These are phyloP conservation scores for Epinephelus fuscoguttatus DNA, from an alignment of 2,113 vertebrate genomes.

Conservation along the genomic window DNA sequence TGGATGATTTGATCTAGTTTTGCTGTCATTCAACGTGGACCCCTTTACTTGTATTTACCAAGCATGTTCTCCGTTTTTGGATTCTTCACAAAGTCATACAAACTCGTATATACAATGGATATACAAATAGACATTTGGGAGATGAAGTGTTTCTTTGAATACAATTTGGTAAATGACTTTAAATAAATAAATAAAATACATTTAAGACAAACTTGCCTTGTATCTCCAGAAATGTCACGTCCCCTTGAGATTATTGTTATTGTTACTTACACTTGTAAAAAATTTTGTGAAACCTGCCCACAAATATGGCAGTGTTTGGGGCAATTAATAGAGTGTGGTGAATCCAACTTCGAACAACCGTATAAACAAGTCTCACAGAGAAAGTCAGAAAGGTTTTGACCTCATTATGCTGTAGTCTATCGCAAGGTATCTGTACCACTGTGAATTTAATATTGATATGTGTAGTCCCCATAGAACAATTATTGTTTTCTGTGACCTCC, in stretches of 20 bases:
- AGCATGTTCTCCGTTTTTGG: no score
- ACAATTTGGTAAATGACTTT: no score
- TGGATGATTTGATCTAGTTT: no score
- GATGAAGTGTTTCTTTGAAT: no score
- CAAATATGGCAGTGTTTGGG: not conserved
- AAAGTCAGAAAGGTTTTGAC: not conserved
- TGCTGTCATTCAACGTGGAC: no score
- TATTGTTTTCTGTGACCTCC: conserved; percentile 15
- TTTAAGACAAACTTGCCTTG: no score
- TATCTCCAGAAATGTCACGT: not conserved
- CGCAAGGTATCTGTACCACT: not conserved
- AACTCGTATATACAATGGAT: no score
- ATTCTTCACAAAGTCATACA: no score
- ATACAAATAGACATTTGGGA: no score
- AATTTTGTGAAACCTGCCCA: not conserved
- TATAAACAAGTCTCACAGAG: not conserved
- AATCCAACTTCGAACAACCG: not conserved
- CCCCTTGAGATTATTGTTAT: not conserved
- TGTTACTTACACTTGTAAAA: not conserved
- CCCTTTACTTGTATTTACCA: no score
- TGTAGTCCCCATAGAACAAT: not conserved
- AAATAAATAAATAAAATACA: no score
- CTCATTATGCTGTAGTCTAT: not conserved
- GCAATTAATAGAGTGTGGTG: not conserved
- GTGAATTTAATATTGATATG: not conserved